Conservation (phyloP, 2,113 vertebrate genomes). For the Labeo catla region DNA sequence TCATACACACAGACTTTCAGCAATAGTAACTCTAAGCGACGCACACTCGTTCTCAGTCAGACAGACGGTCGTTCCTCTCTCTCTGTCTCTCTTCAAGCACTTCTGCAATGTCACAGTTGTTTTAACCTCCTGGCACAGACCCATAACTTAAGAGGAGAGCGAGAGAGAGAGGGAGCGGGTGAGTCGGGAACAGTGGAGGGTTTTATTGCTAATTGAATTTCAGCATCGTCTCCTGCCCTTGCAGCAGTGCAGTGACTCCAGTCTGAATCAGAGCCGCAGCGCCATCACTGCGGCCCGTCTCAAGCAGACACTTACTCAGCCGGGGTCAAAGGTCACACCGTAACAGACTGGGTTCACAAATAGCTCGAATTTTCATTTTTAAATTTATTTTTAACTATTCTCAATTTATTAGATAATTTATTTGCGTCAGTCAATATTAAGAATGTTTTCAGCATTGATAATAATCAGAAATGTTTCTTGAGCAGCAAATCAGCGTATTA, state of each 20-base stretch:
- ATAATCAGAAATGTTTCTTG: not conserved
- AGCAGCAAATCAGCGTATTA: not conserved
- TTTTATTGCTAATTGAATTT: constrained; percentile 59
- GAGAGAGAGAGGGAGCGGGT: not conserved
- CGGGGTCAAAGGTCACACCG: constrained; percentile 33
- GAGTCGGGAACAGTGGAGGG: not conserved
- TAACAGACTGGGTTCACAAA: not conserved
- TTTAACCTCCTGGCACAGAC: constrained; percentile 25
- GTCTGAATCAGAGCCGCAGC: not conserved
- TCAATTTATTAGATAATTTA: not conserved
- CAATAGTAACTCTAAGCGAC: not conserved
- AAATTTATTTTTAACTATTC: not conserved
- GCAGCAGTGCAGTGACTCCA: constrained; percentile 17
- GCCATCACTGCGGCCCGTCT: not conserved
- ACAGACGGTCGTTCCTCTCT: not conserved
- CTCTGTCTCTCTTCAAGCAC: not conserved
- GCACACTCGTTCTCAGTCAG: not conserved
- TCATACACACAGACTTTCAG: not conserved
- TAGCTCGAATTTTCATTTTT: not conserved
- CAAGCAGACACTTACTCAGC: too few relatives aligned
- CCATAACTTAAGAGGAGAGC: not conserved
- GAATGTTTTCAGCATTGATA: not conserved
- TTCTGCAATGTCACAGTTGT: constrained; percentile 29
- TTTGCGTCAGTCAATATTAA: not conserved
- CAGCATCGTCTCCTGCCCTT: constrained; percentile 36